Percentiles rank a stretch among this genome's conserved stretches.
phyloP scores from a whole-genome alignment of 2,888 invertebrate genomes.

The Drosophila neotestacea region DNA sequence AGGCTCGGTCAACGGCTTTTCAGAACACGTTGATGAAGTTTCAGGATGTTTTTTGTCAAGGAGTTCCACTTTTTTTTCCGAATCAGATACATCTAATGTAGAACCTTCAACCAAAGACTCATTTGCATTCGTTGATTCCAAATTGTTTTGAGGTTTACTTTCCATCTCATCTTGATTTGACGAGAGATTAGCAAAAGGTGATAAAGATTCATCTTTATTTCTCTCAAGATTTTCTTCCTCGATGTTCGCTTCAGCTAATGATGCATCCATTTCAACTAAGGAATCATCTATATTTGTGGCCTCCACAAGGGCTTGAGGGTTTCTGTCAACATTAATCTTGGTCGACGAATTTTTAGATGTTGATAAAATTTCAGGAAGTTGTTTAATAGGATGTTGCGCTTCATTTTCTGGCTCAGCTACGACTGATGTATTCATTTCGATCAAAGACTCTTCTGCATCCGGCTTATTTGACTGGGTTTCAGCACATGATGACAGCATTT shows the following conservation, averaged over 20 bases:
- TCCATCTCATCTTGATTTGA: neutral
- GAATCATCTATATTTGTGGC: conserved; percentile 1
- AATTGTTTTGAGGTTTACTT: too few species aligned
- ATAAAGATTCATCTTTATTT: neutral
- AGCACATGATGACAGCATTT: too few species aligned
- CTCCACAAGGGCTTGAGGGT: neutral
- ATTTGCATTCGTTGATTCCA: neutral
- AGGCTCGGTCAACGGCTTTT: neutral
- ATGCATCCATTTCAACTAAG: conserved; percentile 1
- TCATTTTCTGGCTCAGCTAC: neutral
- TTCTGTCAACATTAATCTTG: neutral
- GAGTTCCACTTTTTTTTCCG: neutral
- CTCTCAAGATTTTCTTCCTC: neutral
- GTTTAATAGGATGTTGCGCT: too few species aligned
- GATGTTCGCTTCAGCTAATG: neutral
- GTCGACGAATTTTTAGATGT: neutral
- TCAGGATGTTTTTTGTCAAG: neutral
- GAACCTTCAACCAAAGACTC: conserved; percentile 4
- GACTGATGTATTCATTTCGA: neutral
- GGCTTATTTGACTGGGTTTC: neutral
- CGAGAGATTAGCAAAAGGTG: neutral
- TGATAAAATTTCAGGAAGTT: neutral
- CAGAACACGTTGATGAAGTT: neutral
- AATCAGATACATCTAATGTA: neutral
- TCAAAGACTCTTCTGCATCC: neutral